These are phyloP conservation scores for Stratiomys singularior DNA, from an alignment of 2,888 invertebrate genomes.

Conservation along the genomic window DNA sequence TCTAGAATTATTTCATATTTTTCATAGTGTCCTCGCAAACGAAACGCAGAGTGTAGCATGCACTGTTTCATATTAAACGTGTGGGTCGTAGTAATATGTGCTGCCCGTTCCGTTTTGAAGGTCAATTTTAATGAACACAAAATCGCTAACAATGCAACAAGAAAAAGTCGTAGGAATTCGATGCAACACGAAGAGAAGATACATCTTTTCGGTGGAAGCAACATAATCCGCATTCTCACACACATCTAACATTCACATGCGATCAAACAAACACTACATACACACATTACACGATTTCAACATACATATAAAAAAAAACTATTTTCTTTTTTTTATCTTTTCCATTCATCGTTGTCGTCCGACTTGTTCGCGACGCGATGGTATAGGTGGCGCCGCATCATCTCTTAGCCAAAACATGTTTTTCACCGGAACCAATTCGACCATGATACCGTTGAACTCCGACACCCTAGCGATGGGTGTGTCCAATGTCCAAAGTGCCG, in stretches of 20 bases:
- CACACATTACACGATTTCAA: constrained; percentile 11
- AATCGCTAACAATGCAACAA: constrained; percentile 30
- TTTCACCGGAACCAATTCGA: constrained; percentile 55
- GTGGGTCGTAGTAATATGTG: not conserved
- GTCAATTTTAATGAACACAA: constrained; percentile 13
- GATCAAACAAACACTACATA: constrained; percentile 4
- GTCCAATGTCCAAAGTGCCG: constrained; percentile 57
- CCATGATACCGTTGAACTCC: constrained; percentile 55
- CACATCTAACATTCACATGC: not conserved
- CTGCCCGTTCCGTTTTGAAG: not conserved
- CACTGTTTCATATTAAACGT: not conserved
- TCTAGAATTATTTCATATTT: no score
- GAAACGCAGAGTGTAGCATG: no score
- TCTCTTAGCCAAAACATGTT: constrained; percentile 56
- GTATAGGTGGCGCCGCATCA: constrained; percentile 53
- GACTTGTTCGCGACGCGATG: constrained; percentile 21
- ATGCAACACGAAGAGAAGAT: constrained; percentile 8
- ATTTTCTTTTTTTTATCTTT: constrained; percentile 26
- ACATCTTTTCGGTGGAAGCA: constrained; percentile 23
- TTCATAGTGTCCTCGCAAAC: no score
- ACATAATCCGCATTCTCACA: constrained; percentile 25
- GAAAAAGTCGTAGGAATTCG: constrained; percentile 28
- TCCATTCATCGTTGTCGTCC: constrained; percentile 23
- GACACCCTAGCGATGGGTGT: constrained; percentile 54
- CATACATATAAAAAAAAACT: constrained; percentile 22